These are phyloP conservation scores for Siniperca scherzeri DNA, from an alignment of 2,797 vertebrate species.

Conservation along the genomic window DNA sequence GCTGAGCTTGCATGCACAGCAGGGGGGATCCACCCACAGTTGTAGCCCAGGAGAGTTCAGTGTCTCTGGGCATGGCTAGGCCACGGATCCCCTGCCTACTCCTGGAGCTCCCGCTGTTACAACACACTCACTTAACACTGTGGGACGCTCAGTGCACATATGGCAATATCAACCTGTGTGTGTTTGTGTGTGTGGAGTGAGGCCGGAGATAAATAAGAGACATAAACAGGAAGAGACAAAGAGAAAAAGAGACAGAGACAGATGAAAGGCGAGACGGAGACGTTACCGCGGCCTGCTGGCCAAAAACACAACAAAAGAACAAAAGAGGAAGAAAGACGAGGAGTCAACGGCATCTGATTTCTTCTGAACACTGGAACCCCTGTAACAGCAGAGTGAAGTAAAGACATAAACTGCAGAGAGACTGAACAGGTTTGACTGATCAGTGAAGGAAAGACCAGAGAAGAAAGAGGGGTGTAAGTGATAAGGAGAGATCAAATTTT, in stretches of 20 bases:
- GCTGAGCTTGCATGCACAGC: constrained; percentile 30
- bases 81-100: constrained; percentile 3
- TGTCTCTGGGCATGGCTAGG: constrained; percentile 22
- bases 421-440: neutral
- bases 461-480: neutral
- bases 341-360: neutral
- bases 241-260: neutral
- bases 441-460: constrained; percentile 1
- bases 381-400: neutral
- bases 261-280: constrained; percentile 15
- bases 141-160: neutral
- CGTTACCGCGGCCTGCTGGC: neutral
- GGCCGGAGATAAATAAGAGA: constrained; percentile 20
- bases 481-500: constrained; percentile 8
- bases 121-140: constrained; percentile 12
- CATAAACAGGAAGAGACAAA: constrained; percentile 27
- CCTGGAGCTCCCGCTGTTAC: constrained; percentile 22
- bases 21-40: constrained; percentile 19
- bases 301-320: constrained; percentile 4
- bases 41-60: constrained; percentile 12
- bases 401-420: neutral
- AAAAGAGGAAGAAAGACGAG: neutral
- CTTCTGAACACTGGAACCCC: neutral
- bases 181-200: constrained; percentile 19
- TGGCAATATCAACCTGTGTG: neutral